Conservation (phyloP, 2,888 invertebrate species). For the Aricia artaxerxes region DNA sequence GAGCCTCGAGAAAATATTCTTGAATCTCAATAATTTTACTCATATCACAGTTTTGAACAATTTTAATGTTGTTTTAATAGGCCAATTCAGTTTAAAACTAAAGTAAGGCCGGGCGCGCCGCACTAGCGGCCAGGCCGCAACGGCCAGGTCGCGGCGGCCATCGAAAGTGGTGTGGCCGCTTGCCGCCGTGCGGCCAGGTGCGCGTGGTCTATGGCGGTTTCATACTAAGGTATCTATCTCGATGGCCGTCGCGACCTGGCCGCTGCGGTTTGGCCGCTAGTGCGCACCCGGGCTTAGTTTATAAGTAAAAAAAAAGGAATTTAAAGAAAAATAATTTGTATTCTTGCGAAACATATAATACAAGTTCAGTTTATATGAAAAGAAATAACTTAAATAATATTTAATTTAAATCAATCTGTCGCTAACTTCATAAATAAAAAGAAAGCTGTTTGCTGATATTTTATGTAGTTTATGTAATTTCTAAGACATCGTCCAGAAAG, state of each 20-base stretch:
- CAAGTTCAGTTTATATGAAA: neutral
- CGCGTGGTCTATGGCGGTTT: no score
- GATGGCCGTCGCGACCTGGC: no score
- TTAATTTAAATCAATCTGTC: neutral
- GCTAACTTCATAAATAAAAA: neutral
- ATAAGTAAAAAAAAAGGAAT: neutral
- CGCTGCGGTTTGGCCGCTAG: no score
- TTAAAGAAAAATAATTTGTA: slow-evolving; percentile 17
- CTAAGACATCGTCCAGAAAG: neutral
- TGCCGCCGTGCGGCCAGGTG: no score
- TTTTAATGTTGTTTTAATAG: neutral
- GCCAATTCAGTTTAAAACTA: neutral
- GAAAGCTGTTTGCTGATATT: neutral
- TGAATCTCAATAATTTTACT: neutral
- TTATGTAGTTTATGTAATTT: neutral
- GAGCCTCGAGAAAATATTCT: no score
- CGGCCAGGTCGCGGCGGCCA: no score
- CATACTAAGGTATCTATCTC: no score
- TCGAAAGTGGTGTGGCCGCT: no score
- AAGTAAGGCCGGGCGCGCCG: neutral
- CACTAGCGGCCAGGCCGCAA: no score
- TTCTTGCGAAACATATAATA: neutral
- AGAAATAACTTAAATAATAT: slow-evolving; percentile 1
- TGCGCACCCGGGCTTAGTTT: neutral
- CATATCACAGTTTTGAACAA: neutral